A percentile compares a stretch with the other conserved stretches of the same genome.
phyloP scores from a whole-genome alignment of 1,140 invertebrate species.

The Phenacoccus solenopsis region DNA sequence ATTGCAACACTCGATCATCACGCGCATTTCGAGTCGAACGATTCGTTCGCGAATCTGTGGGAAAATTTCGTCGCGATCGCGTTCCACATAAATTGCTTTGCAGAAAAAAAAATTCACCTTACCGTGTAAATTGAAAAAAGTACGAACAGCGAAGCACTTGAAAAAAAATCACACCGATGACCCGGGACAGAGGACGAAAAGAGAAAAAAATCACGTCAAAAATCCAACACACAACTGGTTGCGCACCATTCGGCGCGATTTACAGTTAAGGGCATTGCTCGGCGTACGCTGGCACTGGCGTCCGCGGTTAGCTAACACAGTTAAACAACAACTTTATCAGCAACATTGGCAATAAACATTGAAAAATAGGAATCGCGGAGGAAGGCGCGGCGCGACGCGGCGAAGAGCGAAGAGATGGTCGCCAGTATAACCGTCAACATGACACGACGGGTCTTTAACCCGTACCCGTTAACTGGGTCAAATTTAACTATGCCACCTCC shows the following conservation, averaged over 20 bases:
- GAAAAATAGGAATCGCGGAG: not conserved
- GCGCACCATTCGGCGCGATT: too few species aligned
- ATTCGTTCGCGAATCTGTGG: not conserved
- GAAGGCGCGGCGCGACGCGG: not conserved
- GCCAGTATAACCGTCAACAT: slow-evolving; percentile 7
- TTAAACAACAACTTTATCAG: slow-evolving; percentile 6
- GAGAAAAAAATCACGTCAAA: not conserved
- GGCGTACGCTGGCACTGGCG: not conserved
- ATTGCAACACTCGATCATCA: not conserved
- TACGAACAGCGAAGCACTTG: too few species aligned
- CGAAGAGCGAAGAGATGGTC: not conserved
- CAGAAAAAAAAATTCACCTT: too few species aligned
- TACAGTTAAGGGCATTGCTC: not conserved
- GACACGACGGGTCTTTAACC: slow-evolving; percentile 15
- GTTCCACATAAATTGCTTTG: too few species aligned
- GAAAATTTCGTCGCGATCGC: too few species aligned
- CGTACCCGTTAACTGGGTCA: slow-evolving; percentile 15
- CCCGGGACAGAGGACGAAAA: not conserved
- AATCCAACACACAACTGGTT: not conserved
- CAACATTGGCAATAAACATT: slow-evolving; percentile 17
- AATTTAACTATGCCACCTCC: slow-evolving; percentile 15
- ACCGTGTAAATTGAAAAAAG: too few species aligned
- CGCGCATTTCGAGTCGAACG: not conserved
- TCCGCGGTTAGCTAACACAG: not conserved
- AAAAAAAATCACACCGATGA: too few species aligned